A percentile compares a stretch with the other conserved stretches of the same genome.
phyloP scores from a whole-genome alignment of 2,797 vertebrate genomes.

The Cryptoprocta ferox region DNA sequence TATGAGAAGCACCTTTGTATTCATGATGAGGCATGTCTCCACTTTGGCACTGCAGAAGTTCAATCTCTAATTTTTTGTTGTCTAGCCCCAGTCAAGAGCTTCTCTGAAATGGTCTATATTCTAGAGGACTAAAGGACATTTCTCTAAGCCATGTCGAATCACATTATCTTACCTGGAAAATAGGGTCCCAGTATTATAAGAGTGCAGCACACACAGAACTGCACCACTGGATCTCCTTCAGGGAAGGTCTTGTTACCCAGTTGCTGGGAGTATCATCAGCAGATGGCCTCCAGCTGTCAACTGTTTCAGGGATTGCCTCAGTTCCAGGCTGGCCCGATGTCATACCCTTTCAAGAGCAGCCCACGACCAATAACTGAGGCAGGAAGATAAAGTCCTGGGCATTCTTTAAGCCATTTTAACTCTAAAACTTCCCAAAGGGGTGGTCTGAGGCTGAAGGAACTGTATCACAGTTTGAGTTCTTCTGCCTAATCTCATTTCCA shows the following conservation, averaged over 20 bases:
- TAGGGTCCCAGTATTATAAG: not conserved
- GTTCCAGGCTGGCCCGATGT: not conserved
- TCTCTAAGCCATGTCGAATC: not conserved
- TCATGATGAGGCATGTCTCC: not conserved
- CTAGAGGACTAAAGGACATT: not conserved
- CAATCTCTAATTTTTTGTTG: not conserved
- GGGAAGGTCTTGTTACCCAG: not conserved
- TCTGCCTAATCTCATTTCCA: not conserved
- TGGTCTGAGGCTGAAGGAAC: not conserved
- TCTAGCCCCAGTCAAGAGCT: not conserved
- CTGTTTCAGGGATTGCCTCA: not conserved
- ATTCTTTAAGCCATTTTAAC: not conserved
- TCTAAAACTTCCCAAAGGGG: not conserved
- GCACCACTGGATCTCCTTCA: not conserved
- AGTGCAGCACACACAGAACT: not conserved
- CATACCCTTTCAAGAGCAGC: not conserved
- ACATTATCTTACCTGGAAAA: not conserved
- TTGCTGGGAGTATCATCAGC: not conserved
- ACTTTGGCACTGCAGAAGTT: not conserved
- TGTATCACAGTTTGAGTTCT: not conserved
- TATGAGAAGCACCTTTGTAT: not conserved
- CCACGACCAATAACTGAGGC: not conserved
- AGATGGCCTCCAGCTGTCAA: not conserved
- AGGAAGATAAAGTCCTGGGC: not conserved
- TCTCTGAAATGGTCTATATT: not conserved